Conservation (phyloP, 2,797 vertebrate genomes). For the Sebastiscus tertius region DNA sequence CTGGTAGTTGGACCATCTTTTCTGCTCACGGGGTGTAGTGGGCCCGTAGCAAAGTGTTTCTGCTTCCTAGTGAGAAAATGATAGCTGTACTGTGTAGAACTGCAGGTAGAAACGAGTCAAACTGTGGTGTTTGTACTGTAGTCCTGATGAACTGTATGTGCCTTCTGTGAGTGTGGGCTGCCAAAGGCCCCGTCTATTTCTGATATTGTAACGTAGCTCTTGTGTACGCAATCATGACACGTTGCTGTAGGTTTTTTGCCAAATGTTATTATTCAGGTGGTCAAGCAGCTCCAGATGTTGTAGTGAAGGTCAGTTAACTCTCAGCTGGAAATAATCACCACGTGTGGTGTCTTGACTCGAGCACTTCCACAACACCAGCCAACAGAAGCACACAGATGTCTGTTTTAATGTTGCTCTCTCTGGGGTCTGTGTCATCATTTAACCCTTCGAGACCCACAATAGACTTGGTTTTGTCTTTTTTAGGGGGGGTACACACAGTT, state of each 20-base stretch:
- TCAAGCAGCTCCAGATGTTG: background rate
- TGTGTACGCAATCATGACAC: background rate
- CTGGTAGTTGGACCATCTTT: background rate
- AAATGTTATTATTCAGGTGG: slow-evolving; percentile 21
- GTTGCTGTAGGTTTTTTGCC: slow-evolving; percentile 26
- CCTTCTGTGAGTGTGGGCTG: slow-evolving; percentile 56
- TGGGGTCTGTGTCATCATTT: background rate
- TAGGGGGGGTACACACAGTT: too few relatives aligned
- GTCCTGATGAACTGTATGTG: slow-evolving; percentile 38
- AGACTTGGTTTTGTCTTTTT: too few relatives aligned
- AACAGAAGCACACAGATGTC: slow-evolving; percentile 20
- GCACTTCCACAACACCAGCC: slow-evolving; percentile 26
- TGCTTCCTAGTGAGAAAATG: background rate
- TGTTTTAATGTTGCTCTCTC: slow-evolving; percentile 9
- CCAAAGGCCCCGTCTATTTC: slow-evolving; percentile 20
- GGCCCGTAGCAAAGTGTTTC: slow-evolving; percentile 7
- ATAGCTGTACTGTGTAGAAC: background rate
- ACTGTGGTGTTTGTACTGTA: slow-evolving; percentile 20
- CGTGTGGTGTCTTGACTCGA: background rate
- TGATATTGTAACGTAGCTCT: slow-evolving; percentile 23
- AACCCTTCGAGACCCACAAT: background rate
- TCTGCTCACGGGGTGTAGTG: background rate
- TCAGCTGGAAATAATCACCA: background rate
- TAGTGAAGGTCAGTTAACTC: background rate
- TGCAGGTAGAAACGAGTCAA: background rate